Evolutionary conservation across 2,797 vertebrate species (phyloP).

Genomic region (Pogoniulus pusillus): DNA sequence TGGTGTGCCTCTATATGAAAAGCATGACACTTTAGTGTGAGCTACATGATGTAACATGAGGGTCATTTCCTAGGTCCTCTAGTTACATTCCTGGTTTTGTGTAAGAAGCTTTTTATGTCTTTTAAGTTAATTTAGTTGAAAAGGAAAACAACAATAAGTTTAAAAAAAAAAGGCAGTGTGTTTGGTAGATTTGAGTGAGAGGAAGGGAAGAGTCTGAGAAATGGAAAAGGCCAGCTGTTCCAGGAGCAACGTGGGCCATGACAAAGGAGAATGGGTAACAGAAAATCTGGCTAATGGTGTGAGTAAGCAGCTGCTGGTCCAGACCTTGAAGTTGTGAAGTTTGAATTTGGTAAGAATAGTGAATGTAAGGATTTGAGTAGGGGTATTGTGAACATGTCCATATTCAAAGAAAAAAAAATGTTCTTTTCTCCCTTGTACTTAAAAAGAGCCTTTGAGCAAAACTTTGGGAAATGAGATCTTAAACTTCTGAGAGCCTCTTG

Average conservation of each 20-base stretch:
- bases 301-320: neutral
- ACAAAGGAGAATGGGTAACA: neutral
- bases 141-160: neutral
- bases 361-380: neutral
- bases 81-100: neutral
- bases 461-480: conserved; percentile 39
- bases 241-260: neutral
- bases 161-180: neutral
- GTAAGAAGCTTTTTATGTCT: neutral
- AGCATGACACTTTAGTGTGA: neutral
- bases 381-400: neutral
- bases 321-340: neutral
- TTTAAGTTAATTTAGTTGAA: neutral
- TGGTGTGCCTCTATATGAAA: neutral
- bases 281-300: neutral
- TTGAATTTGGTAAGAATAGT: neutral
- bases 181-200: neutral
- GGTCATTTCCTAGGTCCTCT: neutral
- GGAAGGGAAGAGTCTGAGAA: neutral
- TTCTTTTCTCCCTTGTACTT: neutral
- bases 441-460: conserved; percentile 24
- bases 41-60: neutral
- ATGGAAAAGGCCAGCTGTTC: neutral
- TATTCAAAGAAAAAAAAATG: neutral
- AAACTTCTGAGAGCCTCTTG: neutral